Evolutionary conservation across 2,113 vertebrate genomes (phyloP).

Genomic region (Tupaia tana): DNA sequence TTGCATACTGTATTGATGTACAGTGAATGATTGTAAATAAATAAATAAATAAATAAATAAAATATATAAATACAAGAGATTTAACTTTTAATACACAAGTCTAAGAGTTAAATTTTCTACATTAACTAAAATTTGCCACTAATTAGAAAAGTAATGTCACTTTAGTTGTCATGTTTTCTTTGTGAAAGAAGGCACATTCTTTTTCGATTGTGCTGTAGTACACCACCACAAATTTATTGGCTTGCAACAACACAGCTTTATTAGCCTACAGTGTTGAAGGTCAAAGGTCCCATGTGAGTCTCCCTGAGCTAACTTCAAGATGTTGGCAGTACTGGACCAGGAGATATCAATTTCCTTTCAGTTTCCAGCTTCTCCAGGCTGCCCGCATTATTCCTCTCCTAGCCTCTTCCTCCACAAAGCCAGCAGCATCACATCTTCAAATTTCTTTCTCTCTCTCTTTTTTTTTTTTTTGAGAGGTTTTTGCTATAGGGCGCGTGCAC

Average conservation of each 20-base stretch:
- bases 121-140: conserved; percentile 3
- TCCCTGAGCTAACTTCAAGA: not conserved
- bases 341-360: not conserved
- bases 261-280: not conserved
- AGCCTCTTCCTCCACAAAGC: not conserved
- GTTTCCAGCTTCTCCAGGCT: not conserved
- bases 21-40: no score
- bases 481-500: no score
- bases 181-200: not conserved
- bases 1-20: no score
- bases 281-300: not conserved
- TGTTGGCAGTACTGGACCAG: not conserved
- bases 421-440: not conserved
- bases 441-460: not conserved
- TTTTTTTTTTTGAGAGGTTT: not conserved
- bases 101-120: not conserved
- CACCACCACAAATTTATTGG: not conserved
- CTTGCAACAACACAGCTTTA: not conserved
- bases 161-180: not conserved
- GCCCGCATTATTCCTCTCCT: not conserved
- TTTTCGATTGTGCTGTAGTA: conserved; percentile 19
- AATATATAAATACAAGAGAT: not conserved
- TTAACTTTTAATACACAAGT: not conserved
- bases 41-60: no score
- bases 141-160: not conserved